Conservation (phyloP, 2,888 invertebrate species). For the Tromatobia lineatoria region DNA sequence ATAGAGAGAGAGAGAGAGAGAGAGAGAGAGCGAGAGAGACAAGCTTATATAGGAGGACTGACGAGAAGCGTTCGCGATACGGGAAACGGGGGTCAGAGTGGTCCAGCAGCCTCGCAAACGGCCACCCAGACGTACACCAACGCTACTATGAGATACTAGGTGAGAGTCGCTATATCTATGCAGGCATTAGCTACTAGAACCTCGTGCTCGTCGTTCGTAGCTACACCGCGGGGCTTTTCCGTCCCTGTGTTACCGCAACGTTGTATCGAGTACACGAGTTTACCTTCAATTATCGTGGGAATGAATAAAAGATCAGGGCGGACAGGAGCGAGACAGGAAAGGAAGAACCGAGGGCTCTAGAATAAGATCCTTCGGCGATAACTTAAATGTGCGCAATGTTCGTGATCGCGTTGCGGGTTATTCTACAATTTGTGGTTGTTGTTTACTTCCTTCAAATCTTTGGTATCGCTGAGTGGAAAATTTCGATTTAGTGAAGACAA, state of each 20-base stretch:
- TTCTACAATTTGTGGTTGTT: neutral
- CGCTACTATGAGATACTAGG: slow-evolving; percentile 36
- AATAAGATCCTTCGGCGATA: slow-evolving; percentile 15
- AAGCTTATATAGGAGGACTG: neutral
- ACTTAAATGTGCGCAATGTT: neutral
- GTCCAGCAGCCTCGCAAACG: slow-evolving; percentile 49
- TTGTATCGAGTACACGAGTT: slow-evolving; percentile 77
- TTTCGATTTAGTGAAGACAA: neutral
- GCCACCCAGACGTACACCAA: slow-evolving; percentile 49
- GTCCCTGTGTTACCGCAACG: slow-evolving; percentile 60
- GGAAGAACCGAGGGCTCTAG: neutral
- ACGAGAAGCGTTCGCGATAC: slow-evolving; percentile 23
- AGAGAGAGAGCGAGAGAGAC: neutral
- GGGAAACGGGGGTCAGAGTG: slow-evolving; percentile 45
- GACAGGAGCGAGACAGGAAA: slow-evolving; percentile 41
- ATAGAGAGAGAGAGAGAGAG: neutral
- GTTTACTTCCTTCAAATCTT: neutral
- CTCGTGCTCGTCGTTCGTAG: slow-evolving; percentile 62
- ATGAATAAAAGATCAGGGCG: slow-evolving; percentile 80
- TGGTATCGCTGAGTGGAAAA: neutral
- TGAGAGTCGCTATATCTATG: slow-evolving; percentile 19
- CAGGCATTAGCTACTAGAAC: slow-evolving; percentile 25
- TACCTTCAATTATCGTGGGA: slow-evolving; percentile 83
- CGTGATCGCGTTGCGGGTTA: neutral
- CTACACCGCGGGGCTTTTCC: slow-evolving; percentile 18